Base-by-base conservation (phyloP, 2,113 vertebrate species). In the Sebastes fasciatus region DNA sequence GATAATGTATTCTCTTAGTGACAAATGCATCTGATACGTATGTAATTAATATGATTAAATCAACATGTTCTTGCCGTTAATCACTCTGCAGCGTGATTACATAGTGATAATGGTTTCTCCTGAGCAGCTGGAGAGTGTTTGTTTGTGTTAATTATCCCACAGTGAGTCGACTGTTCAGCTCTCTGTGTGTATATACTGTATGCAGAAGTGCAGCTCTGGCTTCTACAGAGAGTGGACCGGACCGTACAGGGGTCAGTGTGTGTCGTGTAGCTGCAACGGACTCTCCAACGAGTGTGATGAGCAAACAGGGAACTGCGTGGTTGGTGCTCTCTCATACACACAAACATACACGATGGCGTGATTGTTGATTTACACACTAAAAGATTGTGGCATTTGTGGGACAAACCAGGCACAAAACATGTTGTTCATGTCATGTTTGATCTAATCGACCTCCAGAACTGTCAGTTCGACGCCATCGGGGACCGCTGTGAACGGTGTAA, bases 261-360 rank as follows among this genome's bases (percentile, higher is more conserved):
- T 97, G 55, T 95, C 95, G 17, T 98, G 97, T 83, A 91, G 77
- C 85, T 98, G 97, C 91, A 96, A 97, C 1, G 95, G 97, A 76
- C 96, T 97, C 79, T 96, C 97, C 40, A 51, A 89, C 21, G 93
- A 94, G 52, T 98, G 97, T 81, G 93, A 96, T 17, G 96, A 95
- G 78, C 89, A 85, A 40, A 95, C 96, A 0, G 97, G 97, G 84
- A 94, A 82, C 84, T 98, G 97, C 79, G 83, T 96, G 89, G 97
- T 98, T 92, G 95, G 96, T 91, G 8, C 19, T 3, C 21, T 23
- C 21, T 11, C 60, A 64, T 26, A 58, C 82, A 49, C 64, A 57
- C 64, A 54, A 43, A 79, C 57, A 51, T 19, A 79, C 34, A 21
- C 14, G 34, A 34, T 34, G 34, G 34, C 34, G 4, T 34, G 69